A percentile compares a stretch with the other conserved stretches of the same genome.
phyloP scores from a whole-genome alignment of 2,797 vertebrate species.

The Eulemur coronatus region DNA sequence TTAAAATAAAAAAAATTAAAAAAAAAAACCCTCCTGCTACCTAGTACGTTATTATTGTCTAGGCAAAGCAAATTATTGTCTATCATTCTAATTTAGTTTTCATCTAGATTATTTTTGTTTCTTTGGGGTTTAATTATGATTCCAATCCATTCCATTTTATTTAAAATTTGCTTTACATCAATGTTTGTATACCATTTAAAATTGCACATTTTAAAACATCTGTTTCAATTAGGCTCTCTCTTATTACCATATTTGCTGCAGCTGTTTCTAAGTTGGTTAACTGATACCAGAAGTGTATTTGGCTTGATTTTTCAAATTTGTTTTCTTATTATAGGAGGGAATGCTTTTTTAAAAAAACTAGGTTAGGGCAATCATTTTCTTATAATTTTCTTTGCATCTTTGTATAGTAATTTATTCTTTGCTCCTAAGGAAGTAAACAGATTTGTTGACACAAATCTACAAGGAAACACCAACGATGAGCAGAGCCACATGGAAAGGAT shows the following conservation, averaged over 20 bases:
- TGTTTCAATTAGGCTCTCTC: conserved; percentile 62
- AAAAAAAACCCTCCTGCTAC: fast-evolving
- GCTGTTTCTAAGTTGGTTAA: conserved; percentile 55
- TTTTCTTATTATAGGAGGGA: background rate
- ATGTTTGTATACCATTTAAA: conserved; percentile 59
- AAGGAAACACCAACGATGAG: background rate
- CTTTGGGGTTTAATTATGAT: conserved; percentile 52
- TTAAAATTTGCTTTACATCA: conserved; percentile 61
- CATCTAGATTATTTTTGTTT: conserved; percentile 57
- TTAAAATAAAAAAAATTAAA: background rate
- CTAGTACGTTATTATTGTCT: background rate
- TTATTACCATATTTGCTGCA: conserved; percentile 62
- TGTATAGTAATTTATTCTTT: background rate
- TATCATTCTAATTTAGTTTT: conserved; percentile 49
- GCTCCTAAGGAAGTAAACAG: background rate
- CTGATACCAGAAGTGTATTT: conserved; percentile 41
- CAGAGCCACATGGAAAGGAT: background rate
- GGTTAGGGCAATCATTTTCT: background rate
- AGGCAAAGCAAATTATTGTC: background rate
- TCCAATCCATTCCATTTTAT: conserved; percentile 58
- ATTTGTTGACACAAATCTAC: background rate
- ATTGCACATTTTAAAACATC: conserved; percentile 65
- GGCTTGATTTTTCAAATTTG: conserved; percentile 40
- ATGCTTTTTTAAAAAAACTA: background rate
- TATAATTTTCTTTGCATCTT: background rate